Evolutionary conservation across 2,113 vertebrate species (phyloP).

Genomic region (Vidua macroura): DNA sequence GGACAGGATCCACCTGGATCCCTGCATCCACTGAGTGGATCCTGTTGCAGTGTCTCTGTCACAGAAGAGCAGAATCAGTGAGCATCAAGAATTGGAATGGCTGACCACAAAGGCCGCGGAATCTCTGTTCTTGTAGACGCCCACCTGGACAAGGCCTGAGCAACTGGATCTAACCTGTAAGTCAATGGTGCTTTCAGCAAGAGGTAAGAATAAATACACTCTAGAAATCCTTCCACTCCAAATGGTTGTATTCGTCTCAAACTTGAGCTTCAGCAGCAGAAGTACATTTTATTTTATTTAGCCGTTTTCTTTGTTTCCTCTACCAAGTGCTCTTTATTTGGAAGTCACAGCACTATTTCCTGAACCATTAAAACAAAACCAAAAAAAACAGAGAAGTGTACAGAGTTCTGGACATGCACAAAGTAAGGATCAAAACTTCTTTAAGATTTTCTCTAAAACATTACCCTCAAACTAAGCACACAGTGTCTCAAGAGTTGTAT

Average conservation of each 20-base stretch:
- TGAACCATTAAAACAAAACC: not conserved
- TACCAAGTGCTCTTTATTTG: not conserved
- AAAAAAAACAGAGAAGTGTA: not conserved
- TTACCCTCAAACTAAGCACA: not conserved
- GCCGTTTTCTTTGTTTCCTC: not conserved
- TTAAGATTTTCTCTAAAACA: not conserved
- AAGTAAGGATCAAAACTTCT: not conserved
- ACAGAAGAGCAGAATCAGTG: not conserved
- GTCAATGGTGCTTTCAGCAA: not conserved
- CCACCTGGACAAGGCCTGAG: not conserved
- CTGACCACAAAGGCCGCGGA: not conserved
- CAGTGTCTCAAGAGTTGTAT: rapidly evolving
- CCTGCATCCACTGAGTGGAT: not conserved
- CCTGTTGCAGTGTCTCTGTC: not conserved
- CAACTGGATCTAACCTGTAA: not conserved
- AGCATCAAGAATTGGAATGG: not conserved
- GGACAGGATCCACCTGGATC: not conserved
- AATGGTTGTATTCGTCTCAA: not conserved
- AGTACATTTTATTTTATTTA: not conserved
- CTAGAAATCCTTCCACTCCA: not conserved
- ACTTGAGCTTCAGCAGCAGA: not conserved
- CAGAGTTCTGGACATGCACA: not conserved
- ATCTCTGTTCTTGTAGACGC: not conserved
- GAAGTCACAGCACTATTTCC: not conserved
- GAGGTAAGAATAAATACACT: not conserved